These are phyloP conservation scores for Paratilapia polleni DNA, from an alignment of 2,113 vertebrate species.

Conservation along the genomic window DNA sequence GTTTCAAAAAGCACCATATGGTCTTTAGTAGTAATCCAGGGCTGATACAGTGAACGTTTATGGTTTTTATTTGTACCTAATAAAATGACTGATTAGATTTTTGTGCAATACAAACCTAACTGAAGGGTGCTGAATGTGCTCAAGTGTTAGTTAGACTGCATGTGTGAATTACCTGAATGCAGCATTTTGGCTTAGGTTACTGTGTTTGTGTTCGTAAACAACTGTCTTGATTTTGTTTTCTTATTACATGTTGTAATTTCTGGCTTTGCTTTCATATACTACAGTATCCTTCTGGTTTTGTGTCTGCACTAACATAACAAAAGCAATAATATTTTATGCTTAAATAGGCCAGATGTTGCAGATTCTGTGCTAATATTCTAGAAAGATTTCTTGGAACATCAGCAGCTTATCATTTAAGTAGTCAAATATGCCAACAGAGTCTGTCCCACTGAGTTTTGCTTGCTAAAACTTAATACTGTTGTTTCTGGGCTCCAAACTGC, in stretches of 20 bases:
- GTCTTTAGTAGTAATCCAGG: neutral
- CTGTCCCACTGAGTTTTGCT: neutral
- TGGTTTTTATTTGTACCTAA: neutral
- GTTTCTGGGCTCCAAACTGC: constrained; percentile 5
- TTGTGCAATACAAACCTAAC: too few species aligned
- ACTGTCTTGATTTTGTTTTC: neutral
- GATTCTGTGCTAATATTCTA: neutral
- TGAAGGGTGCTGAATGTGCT: too few species aligned
- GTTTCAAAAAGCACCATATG: neutral
- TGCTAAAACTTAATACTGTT: neutral
- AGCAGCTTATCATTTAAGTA: neutral
- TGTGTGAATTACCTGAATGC: too few species aligned
- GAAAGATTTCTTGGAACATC: neutral
- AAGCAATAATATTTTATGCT: neutral
- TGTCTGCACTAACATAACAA: neutral
- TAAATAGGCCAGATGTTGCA: neutral
- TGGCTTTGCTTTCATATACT: neutral
- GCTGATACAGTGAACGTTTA: neutral
- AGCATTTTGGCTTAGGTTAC: neutral
- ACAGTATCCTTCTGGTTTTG: neutral
- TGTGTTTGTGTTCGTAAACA: neutral
- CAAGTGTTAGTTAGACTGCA: too few species aligned
- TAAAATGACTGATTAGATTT: neutral
- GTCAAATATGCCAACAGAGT: neutral
- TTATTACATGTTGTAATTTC: neutral